Conservation (phyloP, 1,140 invertebrate genomes). For the Pygmarrhopalites habei region DNA sequence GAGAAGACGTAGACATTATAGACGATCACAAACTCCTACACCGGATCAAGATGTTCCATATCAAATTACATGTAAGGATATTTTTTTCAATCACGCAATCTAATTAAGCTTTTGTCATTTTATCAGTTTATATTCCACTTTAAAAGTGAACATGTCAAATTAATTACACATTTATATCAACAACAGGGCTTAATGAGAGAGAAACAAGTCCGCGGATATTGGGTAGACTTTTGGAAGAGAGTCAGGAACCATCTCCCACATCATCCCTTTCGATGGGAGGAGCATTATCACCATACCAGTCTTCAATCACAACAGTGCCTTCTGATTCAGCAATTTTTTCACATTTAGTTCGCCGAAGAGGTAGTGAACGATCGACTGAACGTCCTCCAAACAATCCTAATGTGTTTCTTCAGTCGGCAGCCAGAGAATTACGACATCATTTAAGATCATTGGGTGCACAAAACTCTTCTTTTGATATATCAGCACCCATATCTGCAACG, state of each 20-base stretch:
- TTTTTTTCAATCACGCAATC: background rate
- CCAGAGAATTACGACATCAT: conserved; percentile 28
- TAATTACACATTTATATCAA: too few relatives aligned
- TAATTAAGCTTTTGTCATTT: too few relatives aligned
- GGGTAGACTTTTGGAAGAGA: conserved; percentile 37
- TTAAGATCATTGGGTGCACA: conserved; percentile 31
- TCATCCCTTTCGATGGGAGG: conserved; percentile 1
- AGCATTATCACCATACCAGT: background rate
- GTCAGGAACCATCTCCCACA: conserved; percentile 27
- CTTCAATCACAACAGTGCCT: background rate
- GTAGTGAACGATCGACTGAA: background rate
- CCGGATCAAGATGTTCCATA: background rate
- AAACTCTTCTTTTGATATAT: conserved; percentile 34
- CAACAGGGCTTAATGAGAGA: conserved; percentile 26
- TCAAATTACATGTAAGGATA: conserved; percentile 7
- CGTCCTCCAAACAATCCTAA: conserved; percentile 13
- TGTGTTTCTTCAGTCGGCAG: conserved; percentile 34
- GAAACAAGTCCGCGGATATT: conserved; percentile 38
- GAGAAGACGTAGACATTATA: background rate
- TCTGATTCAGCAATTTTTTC: background rate
- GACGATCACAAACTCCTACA: background rate
- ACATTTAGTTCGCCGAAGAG: conserved; percentile 4
- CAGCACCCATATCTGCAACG: conserved; percentile 1
- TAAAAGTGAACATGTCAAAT: too few relatives aligned
- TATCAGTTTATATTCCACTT: too few relatives aligned